A percentile compares a stretch with the other conserved stretches of the same genome.
Conservation (phyloP, 2,797 vertebrate genomes). For the Chaunax sp. region DNA sequence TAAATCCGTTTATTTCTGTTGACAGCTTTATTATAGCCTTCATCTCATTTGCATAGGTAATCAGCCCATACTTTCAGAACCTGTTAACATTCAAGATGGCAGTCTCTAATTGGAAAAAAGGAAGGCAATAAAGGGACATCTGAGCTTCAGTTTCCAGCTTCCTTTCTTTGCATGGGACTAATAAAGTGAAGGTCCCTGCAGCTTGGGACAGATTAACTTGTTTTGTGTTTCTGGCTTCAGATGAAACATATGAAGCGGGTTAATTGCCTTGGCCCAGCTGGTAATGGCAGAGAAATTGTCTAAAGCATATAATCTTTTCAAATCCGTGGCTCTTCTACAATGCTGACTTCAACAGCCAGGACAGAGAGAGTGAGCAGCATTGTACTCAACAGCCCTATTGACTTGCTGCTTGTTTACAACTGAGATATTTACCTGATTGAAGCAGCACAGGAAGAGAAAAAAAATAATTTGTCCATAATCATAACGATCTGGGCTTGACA, state of each 20-base stretch:
- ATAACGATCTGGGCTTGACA: constrained; percentile 31
- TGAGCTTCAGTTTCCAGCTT: constrained; percentile 50
- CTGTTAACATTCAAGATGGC: constrained; percentile 68
- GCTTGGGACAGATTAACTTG: constrained; percentile 63
- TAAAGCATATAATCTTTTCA: constrained; percentile 58
- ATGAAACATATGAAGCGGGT: constrained; percentile 68
- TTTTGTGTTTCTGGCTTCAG: constrained; percentile 58
- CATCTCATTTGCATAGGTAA: constrained; percentile 74
- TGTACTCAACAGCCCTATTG: constrained; percentile 12
- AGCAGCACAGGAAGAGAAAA: constrained; percentile 16
- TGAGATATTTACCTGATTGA: constrained; percentile 43
- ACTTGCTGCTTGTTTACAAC: constrained; percentile 40
- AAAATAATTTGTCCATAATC: constrained; percentile 49
- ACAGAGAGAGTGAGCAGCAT: constrained; percentile 27
- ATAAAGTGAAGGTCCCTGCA: constrained; percentile 51
- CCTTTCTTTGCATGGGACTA: constrained; percentile 45
- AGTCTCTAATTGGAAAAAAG: constrained; percentile 72
- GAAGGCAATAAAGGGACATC: constrained; percentile 52
- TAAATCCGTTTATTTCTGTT: constrained; percentile 59
- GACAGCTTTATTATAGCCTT: constrained; percentile 74
- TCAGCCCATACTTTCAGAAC: constrained; percentile 65
- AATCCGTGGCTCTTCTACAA: constrained; percentile 34
- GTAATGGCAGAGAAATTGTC: constrained; percentile 58
- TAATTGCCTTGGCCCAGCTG: constrained; percentile 71
- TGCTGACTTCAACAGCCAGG: constrained; percentile 11